Conservation (phyloP, 2,888 invertebrate genomes). For the Agriotes lineatus region DNA sequence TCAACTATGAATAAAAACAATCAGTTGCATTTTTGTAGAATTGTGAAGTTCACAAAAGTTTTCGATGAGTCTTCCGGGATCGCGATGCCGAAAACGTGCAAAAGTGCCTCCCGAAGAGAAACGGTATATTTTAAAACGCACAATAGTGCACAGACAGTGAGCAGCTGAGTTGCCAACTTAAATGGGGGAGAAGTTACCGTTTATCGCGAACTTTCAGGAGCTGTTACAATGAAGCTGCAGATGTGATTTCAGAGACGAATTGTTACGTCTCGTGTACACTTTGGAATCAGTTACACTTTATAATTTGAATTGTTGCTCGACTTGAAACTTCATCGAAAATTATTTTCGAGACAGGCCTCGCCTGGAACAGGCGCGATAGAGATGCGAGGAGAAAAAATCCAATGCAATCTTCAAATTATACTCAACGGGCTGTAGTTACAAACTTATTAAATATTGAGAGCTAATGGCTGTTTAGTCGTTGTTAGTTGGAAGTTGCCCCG, state of each 20-base stretch:
- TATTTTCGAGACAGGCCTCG: neutral
- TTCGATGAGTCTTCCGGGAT: too few species aligned
- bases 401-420: neutral
- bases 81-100: too few species aligned
- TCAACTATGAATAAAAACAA: too few species aligned
- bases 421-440: neutral
- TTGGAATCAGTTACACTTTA: conserved; percentile 54
- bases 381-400: neutral
- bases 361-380: neutral
- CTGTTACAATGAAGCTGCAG: conserved; percentile 53
- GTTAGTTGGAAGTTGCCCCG: neutral
- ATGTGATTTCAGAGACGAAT: conserved; percentile 51
- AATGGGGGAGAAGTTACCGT: conserved; percentile 48
- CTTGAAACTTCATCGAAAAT: neutral
- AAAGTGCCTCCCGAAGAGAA: neutral
- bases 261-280: conserved; percentile 43
- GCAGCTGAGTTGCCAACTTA: conserved; percentile 28
- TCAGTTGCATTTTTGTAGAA: too few species aligned
- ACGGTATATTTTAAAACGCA: conserved; percentile 8
- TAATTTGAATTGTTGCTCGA: conserved; percentile 24
- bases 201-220: conserved; percentile 59
- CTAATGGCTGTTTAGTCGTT: conserved; percentile 28
- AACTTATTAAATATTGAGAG: conserved; percentile 26
- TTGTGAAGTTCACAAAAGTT: too few species aligned
- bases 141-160: conserved; percentile 23